A percentile compares a stretch with the other conserved stretches of the same genome.
Evolutionary conservation across 2,888 invertebrate genomes (phyloP).

Genomic region (Uloborus plumipes): DNA sequence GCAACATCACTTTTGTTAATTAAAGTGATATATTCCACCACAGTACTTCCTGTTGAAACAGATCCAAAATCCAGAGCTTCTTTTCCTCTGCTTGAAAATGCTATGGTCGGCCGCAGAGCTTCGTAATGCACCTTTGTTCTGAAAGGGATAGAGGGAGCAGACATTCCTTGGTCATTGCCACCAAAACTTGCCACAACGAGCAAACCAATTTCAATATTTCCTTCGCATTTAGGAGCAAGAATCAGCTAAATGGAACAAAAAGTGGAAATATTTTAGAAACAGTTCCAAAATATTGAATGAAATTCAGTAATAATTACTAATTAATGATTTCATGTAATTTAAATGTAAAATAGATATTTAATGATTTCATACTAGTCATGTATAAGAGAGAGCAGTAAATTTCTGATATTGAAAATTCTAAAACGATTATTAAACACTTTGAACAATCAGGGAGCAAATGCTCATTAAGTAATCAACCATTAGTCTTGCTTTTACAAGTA

Average conservation of each 20-base stretch:
- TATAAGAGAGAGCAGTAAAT: too few relatives aligned
- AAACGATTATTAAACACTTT: too few relatives aligned
- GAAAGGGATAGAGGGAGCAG: constrained; percentile 2
- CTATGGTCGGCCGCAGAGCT: constrained; percentile 29
- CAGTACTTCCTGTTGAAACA: constrained; percentile 36
- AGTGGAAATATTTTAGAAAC: neutral
- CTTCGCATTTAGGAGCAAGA: constrained; percentile 42
- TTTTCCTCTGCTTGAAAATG: constrained; percentile 20
- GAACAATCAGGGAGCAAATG: too few relatives aligned
- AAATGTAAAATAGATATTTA: too few relatives aligned
- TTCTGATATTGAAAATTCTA: too few relatives aligned
- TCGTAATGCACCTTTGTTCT: constrained; percentile 46
- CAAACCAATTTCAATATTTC: constrained; percentile 30
- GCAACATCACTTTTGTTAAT: constrained; percentile 31
- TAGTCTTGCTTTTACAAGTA: too few relatives aligned
- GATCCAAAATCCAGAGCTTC: constrained; percentile 19
- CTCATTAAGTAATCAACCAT: too few relatives aligned
- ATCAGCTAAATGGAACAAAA: constrained; percentile 30
- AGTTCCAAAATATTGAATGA: too few relatives aligned
- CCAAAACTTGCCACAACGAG: constrained; percentile 14
- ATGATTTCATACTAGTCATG: too few relatives aligned
- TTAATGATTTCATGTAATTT: too few relatives aligned
- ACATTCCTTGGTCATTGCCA: neutral
- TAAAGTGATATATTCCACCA: constrained; percentile 33
- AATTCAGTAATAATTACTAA: too few relatives aligned